phyloP scores from a whole-genome alignment of 2,797 vertebrate genomes.

The Alca torda region DNA sequence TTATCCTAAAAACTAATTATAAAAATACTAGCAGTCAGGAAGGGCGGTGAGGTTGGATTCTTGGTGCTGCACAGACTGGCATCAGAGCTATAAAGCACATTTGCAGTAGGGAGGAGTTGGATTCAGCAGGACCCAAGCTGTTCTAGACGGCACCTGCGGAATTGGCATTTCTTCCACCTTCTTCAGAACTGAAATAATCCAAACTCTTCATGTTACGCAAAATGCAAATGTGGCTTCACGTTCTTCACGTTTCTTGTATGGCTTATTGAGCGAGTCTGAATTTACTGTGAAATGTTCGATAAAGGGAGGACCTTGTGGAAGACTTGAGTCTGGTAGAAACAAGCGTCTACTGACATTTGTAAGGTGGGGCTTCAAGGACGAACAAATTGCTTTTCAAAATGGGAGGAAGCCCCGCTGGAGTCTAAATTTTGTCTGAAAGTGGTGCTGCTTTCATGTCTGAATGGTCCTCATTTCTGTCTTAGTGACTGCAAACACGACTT shows the following conservation, averaged over 20 bases:
- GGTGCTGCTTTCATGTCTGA: neutral
- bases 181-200: neutral
- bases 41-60: neutral
- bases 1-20: neutral
- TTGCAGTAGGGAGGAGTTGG: neutral
- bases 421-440: neutral
- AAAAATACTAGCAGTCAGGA: neutral
- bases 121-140: neutral
- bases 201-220: fast-evolving
- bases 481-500: neutral
- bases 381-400: neutral
- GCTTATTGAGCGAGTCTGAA: neutral
- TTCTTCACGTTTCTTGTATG: neutral
- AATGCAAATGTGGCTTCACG: neutral
- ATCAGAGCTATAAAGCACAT: neutral
- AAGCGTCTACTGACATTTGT: neutral
- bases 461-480: neutral
- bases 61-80: neutral
- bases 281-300: neutral
- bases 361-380: neutral
- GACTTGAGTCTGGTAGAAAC: neutral
- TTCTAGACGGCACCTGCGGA: neutral
- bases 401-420: fast-evolving
- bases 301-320: neutral
- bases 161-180: neutral